Conservation (phyloP, 2,797 vertebrate species). For the Anguilla anguilla region DNA sequence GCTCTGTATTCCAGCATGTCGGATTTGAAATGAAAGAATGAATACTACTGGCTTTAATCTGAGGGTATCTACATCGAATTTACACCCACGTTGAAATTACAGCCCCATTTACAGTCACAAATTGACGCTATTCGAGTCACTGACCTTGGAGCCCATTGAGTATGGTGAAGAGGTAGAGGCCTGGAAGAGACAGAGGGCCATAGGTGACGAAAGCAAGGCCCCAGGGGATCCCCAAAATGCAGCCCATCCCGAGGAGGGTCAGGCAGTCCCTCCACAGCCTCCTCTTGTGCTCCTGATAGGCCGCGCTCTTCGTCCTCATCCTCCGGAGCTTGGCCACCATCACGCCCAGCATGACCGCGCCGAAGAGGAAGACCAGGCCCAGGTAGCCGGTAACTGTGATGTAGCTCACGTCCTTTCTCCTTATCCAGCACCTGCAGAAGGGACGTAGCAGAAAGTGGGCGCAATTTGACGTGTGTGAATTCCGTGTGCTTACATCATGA, state of each 20-base stretch:
- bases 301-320: slow-evolving; percentile 45
- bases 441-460: not conserved
- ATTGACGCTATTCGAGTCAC: not conserved
- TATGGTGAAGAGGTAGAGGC: slow-evolving; percentile 79
- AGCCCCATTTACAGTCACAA: too few species aligned
- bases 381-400: slow-evolving; percentile 78
- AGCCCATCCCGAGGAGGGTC: slow-evolving; percentile 76
- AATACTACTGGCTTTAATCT: too few species aligned
- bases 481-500: too few species aligned
- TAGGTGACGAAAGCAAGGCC: slow-evolving; percentile 64
- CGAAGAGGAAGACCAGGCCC: slow-evolving; percentile 80
- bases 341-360: slow-evolving; percentile 78
- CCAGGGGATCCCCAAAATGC: slow-evolving; percentile 80
- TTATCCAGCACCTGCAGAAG: slow-evolving; percentile 71
- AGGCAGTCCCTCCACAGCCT: slow-evolving; percentile 71
- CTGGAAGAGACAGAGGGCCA: slow-evolving; percentile 52
- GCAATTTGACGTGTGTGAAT: not conserved
- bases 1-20: too few species aligned
- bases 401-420: slow-evolving; percentile 53
- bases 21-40: too few species aligned
- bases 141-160: slow-evolving; percentile 81
- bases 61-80: too few species aligned
- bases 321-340: slow-evolving; percentile 72
- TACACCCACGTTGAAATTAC: too few species aligned
- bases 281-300: slow-evolving; percentile 47